phyloP scores from a whole-genome alignment of 2,113 vertebrate species.

The Thunnus maccoyii region DNA sequence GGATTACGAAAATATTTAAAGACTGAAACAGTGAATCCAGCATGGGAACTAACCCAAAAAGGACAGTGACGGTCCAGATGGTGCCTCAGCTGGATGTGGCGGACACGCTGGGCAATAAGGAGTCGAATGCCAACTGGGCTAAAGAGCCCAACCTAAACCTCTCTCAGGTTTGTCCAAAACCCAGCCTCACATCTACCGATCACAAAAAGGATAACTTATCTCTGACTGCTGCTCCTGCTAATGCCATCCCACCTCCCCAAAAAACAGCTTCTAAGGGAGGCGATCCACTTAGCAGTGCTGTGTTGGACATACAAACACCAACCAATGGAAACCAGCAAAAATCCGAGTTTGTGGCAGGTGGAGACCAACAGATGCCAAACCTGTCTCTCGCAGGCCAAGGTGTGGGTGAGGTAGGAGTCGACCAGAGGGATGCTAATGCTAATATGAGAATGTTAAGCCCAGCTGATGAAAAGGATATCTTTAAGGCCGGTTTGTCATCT shows the following conservation, averaged over 20 bases:
- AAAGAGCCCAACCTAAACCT: conserved; percentile 80
- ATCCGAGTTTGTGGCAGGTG: conserved; percentile 47
- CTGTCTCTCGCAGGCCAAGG: conserved; percentile 34
- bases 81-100: conserved; percentile 82
- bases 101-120: conserved; percentile 81
- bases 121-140: conserved; percentile 78
- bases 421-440: conserved; percentile 69
- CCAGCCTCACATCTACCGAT: background rate
- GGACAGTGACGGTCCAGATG: conserved; percentile 88
- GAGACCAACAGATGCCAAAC: conserved; percentile 47
- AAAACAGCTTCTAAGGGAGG: conserved; percentile 44
- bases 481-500: conserved; percentile 42
- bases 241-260: conserved; percentile 20
- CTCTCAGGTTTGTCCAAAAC: conserved; percentile 69
- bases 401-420: conserved; percentile 38
- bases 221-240: conserved; percentile 25
- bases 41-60: conserved; percentile 92
- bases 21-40: conserved; percentile 81
- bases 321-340: conserved; percentile 61
- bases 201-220: conserved; percentile 57
- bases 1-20: conserved; percentile 67
- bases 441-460: conserved; percentile 63
- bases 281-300: conserved; percentile 34
- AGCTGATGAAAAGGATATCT: conserved; percentile 54
- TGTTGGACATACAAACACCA: conserved; percentile 40